Evolutionary conservation across 2,797 vertebrate genomes (phyloP), one percentile per base, ranked within the genome.

Genomic region (Etheostoma nigrum): DNA sequence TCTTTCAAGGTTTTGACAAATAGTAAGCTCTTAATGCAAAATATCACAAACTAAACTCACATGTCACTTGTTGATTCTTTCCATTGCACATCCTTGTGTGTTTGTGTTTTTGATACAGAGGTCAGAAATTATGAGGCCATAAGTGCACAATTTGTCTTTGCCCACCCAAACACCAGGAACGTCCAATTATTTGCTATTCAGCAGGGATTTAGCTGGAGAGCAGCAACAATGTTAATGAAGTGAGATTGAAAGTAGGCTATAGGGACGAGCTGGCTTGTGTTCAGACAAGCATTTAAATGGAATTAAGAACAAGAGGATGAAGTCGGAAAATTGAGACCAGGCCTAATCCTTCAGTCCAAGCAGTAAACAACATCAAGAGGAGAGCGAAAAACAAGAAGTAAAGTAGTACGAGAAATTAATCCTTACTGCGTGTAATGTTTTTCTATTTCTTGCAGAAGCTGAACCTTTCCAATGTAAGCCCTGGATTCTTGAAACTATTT

Each of bases 261-360:
- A 84, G 80, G 75, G 86, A 84, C 51, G 81, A 87, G 83, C 86
- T 87, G 85, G 81, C 87, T 86, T 76, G 82, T 89, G 78, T 90
- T 86, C 83, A 90, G 84, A 87, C 82, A 78, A 74, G 80, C 77
- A 85, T 86, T 91, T 90, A 89, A 89, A 84, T 85, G 82, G 87
- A 91, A 93, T 93, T 93, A 93, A 85, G 79, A 87, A 88, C 76
- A 90, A 86, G 91, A 61, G 83, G 86, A 91, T 91, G 79, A 93
- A 85, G 85, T 88, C 49, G 21, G 73, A 84, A 86, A 85, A 91
- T 86, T 87, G 62, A 88, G 86, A 91, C 84, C 66, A 62, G 72
- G 67, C 45, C 45, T 90, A 91, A 92, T 92, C 92, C 85, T 64
- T 81, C 79, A 79, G 84, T 87, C 82, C 74, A 73, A 90, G 84